Evolutionary conservation across 1,140 invertebrate genomes (phyloP).

Genomic region (Trichonephila inaurata): DNA sequence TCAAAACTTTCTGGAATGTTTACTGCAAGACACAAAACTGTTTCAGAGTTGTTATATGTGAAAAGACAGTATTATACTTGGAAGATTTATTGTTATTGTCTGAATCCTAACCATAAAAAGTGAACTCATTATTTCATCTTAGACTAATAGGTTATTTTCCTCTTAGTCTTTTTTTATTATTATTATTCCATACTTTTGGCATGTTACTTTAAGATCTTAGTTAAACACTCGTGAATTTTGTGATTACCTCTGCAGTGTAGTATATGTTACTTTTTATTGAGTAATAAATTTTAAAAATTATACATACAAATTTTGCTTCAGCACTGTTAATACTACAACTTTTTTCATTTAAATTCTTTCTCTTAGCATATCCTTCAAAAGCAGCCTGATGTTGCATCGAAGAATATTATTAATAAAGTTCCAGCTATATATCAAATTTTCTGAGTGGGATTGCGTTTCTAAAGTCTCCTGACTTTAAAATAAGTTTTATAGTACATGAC

Average conservation of each 20-base stretch:
- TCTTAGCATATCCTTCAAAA: conserved; percentile 61
- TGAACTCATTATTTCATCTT: conserved; percentile 38
- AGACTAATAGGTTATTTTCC: conserved; percentile 12
- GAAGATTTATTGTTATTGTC: conserved; percentile 30
- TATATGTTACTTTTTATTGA: conserved; percentile 44
- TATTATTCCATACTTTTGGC: conserved; percentile 37
- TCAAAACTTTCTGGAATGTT: conserved; percentile 41
- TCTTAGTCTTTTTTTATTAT: conserved; percentile 26
- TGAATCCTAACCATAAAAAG: conserved; percentile 33
- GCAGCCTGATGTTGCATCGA: conserved; percentile 67
- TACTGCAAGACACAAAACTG: conserved; percentile 34
- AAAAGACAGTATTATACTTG: conserved; percentile 69
- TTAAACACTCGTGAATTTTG: conserved; percentile 56
- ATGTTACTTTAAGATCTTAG: conserved; percentile 54
- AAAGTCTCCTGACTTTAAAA: conserved; percentile 59
- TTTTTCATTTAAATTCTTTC: conserved; percentile 24
- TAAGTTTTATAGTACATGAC: conserved; percentile 11
- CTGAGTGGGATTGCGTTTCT: conserved; percentile 66
- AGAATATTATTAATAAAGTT: conserved; percentile 40
- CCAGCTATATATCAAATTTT: neutral
- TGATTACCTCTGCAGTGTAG: conserved; percentile 75
- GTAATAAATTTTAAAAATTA: conserved; percentile 29
- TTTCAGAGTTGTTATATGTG: conserved; percentile 45
- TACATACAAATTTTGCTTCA: conserved; percentile 41
- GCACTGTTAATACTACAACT: conserved; percentile 42